Evolutionary conservation across 2,797 vertebrate genomes (phyloP), one percentile per base, ranked within the genome.

Genomic region (Myotis daubentonii): DNA sequence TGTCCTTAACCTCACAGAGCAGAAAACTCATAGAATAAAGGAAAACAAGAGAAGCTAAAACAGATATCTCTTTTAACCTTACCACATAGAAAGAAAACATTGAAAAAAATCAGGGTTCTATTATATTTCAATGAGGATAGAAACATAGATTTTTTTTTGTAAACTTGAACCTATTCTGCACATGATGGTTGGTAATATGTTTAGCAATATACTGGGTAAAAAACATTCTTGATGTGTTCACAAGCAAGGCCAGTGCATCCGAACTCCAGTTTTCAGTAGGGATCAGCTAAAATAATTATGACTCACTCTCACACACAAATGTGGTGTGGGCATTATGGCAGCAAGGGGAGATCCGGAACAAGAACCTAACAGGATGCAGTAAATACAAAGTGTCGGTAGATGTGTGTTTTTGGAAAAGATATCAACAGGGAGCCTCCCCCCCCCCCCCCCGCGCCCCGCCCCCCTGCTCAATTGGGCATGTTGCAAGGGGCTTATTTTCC

Each of bases 361-460:
- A 95, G 81, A 78, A 87, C 12, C 85, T 15, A 51, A 20, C 0
- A 38, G 91, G 95, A 83, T 44, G 55, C 28, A 68, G 36, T 17
- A 2, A 81, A 55, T 47, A 57, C 36, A 57, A 30, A 70, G 12
- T 7, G 1, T 13, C 41, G 3, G 7, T 23, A 17, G 75, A 51
- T 2, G 9, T 30, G n/a, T 16, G 17, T 15, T 57, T 72, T 79
- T 57, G 75, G n/a, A 16, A 68, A 57, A 75, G 8, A 66, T 0
- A 23, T 19, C n/a, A 30, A 0, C 5, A 4, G 13, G 0, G 3
- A 68, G 68, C 8, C 11, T 7, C 2, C 1, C 47, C 38, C 38
- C 4, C 38, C 38, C 38, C 38, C 38, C 38, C 38, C 38, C 38
- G 38, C 38, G 1, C 41, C 41, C 41, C 6, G 6, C 41, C 41